These are phyloP conservation scores for Epizoanthus fatuus DNA, from an alignment of 92 coral and sea anemone species.

Conservation along the genomic window DNA sequence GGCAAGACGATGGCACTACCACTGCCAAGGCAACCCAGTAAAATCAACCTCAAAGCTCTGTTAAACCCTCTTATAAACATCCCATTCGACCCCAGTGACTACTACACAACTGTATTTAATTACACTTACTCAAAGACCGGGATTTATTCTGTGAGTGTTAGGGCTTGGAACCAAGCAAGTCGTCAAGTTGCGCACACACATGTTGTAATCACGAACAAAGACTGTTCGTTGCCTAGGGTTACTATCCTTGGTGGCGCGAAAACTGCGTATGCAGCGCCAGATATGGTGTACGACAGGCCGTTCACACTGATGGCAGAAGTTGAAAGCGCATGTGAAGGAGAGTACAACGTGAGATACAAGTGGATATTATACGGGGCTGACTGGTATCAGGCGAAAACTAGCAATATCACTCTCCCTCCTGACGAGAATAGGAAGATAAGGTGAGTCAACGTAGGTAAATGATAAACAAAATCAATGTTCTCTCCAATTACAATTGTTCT, in stretches of 20 bases:
- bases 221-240: constrained; percentile 71
- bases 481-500: no score
- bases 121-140: constrained; percentile 60
- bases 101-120: constrained; percentile 59
- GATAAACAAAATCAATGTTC: neutral
- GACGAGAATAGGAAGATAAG: constrained; percentile 58
- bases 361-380: constrained; percentile 85
- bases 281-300: constrained; percentile 64
- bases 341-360: constrained; percentile 45
- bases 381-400: constrained; percentile 36
- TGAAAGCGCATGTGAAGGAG: constrained; percentile 43
- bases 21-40: constrained; percentile 15
- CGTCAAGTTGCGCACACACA: constrained; percentile 50
- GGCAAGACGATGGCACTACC: constrained; percentile 21
- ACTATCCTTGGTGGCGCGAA: constrained; percentile 79
- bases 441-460: no score
- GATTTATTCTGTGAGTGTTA: constrained; percentile 65
- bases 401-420: constrained; percentile 79
- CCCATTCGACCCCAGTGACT: constrained; percentile 76
- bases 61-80: constrained; percentile 53
- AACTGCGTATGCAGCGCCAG: constrained; percentile 42
- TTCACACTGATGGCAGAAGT: constrained; percentile 78
- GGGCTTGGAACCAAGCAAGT: constrained; percentile 75
- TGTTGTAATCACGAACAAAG: constrained; percentile 68
- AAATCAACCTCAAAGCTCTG: constrained; percentile 18